Conservation (phyloP, 1,140 invertebrate species). For the Drosophila orosa region DNA sequence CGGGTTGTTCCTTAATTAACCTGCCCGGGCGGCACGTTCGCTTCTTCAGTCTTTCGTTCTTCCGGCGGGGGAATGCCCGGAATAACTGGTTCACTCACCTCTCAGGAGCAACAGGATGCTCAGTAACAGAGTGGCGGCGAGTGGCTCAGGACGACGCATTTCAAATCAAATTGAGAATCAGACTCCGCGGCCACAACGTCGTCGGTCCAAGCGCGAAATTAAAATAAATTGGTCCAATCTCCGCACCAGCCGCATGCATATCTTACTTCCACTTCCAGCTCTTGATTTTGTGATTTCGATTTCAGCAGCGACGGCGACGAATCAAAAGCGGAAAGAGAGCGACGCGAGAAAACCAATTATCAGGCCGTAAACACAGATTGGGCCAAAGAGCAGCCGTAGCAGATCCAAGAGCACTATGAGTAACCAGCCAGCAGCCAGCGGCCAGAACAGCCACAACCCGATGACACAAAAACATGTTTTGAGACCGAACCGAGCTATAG, state of each 20-base stretch:
- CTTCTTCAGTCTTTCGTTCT: conserved; percentile 70
- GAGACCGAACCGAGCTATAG: not conserved
- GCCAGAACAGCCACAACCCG: conserved; percentile 8
- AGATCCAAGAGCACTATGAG: conserved; percentile 22
- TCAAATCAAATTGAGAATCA: conserved; percentile 10
- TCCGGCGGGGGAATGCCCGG: not conserved
- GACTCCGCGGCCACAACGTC: conserved; percentile 55
- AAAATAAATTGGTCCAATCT: conserved; percentile 79
- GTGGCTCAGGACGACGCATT: conserved; percentile 23
- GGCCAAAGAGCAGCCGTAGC: conserved; percentile 35
- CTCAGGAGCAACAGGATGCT: conserved; percentile 35
- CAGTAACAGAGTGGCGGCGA: conserved; percentile 18
- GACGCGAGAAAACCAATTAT: conserved; percentile 63
- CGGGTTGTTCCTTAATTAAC: conserved; percentile 47
- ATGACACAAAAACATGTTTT: conserved; percentile 36
- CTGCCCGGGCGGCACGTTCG: conserved; percentile 37
- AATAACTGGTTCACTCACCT: conserved; percentile 43
- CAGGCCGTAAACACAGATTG: conserved; percentile 56
- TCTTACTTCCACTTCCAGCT: conserved; percentile 74
- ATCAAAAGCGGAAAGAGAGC: conserved; percentile 65
- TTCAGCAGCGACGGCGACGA: conserved; percentile 56
- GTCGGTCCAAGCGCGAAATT: conserved; percentile 68
- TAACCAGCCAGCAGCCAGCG: conserved; percentile 21
- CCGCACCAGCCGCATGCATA: conserved; percentile 55
- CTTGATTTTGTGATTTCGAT: conserved; percentile 67